Evolutionary conservation across 2,888 invertebrate genomes (phyloP).

Genomic region (Spialia ferax): DNA sequence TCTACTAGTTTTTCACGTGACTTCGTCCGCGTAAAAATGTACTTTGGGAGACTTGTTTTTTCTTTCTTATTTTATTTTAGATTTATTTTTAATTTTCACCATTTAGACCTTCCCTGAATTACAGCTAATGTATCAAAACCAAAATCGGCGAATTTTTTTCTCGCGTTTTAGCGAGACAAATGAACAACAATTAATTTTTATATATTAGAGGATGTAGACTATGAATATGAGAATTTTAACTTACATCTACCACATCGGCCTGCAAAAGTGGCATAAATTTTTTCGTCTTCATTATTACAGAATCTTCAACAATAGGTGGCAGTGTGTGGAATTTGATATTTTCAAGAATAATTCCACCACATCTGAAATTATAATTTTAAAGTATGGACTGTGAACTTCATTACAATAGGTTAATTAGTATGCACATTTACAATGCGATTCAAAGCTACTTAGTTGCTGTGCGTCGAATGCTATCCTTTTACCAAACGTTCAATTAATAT

Average conservation of each 20-base stretch:
- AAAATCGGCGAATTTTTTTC: too few relatives aligned
- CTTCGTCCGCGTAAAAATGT: too few relatives aligned
- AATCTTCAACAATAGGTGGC: conserved; percentile 37
- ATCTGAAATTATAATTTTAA: conserved; percentile 49
- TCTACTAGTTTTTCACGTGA: too few relatives aligned
- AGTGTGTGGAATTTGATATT: conserved; percentile 50
- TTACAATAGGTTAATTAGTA: background rate
- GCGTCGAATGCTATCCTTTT: background rate
- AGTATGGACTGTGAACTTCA: background rate
- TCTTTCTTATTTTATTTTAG: too few relatives aligned
- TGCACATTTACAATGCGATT: conserved; percentile 1
- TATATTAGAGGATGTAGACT: too few relatives aligned
- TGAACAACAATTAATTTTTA: too few relatives aligned
- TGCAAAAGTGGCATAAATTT: conserved; percentile 16
- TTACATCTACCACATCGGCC: background rate
- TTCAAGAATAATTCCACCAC: conserved; percentile 58
- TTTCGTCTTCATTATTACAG: conserved; percentile 2
- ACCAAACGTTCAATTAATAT: too few relatives aligned
- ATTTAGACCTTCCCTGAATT: too few relatives aligned
- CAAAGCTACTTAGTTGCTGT: background rate
- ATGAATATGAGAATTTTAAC: background rate
- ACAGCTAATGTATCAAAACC: too few relatives aligned
- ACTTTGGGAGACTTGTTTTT: too few relatives aligned
- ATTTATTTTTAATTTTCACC: too few relatives aligned
- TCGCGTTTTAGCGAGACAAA: too few relatives aligned